phyloP scores from a whole-genome alignment of 2,113 vertebrate species.

The Cyprinodon tularosa region DNA sequence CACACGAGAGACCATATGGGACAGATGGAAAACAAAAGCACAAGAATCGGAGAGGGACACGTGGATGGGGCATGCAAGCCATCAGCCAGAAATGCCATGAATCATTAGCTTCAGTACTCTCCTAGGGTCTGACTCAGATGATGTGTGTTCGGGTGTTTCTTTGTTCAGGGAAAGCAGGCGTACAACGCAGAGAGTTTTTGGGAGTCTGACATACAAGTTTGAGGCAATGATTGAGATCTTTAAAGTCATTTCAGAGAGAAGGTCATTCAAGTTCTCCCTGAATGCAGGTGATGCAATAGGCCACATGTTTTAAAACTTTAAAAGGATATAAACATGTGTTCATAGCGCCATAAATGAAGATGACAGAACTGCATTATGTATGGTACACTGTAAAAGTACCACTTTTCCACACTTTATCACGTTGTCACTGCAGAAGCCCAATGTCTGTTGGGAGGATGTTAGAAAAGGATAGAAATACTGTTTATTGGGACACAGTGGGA shows the following conservation, averaged over 20 bases:
- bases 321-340: background rate
- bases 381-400: background rate
- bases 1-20: conserved; percentile 38
- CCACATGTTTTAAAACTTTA: background rate
- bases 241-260: background rate
- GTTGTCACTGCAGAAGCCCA: background rate
- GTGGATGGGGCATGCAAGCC: conserved; percentile 9
- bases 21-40: conserved; percentile 15
- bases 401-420: background rate
- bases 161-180: conserved; percentile 16
- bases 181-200: background rate
- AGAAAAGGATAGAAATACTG: background rate
- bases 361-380: background rate
- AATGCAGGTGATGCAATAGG: background rate
- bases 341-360: background rate
- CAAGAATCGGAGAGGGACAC: conserved; percentile 18
- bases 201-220: background rate
- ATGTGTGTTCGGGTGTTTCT: conserved; percentile 35
- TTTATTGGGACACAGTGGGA: too few relatives aligned
- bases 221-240: background rate
- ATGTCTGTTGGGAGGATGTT: background rate
- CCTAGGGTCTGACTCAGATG: conserved; percentile 25
- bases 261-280: background rate
- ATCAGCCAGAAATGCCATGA: conserved; percentile 28
- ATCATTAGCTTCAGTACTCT: conserved; percentile 31